Evolutionary conservation across 2,113 vertebrate species (phyloP).

Genomic region (Cromileptes altivelis): DNA sequence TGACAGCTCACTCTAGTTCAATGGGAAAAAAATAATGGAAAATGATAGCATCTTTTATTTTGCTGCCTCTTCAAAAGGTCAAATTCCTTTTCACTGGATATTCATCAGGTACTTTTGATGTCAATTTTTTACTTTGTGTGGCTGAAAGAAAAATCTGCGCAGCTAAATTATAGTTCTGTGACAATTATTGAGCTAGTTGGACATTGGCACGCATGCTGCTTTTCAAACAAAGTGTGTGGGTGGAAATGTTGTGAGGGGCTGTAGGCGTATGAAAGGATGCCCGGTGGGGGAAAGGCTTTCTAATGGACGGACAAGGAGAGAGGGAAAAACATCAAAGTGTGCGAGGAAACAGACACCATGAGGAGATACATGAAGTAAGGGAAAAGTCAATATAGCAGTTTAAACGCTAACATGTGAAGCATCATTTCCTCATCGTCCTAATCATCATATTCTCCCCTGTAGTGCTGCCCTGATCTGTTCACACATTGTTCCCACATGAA

Average conservation of each 20-base stretch:
- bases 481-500: too few relatives aligned
- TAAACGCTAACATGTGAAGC: background rate
- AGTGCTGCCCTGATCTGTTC: constrained; percentile 36
- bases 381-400: background rate
- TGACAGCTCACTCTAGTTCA: constrained; percentile 58
- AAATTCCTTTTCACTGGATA: background rate
- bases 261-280: constrained; percentile 51
- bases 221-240: constrained; percentile 51
- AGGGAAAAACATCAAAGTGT: constrained; percentile 16
- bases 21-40: background rate
- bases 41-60: constrained; percentile 41
- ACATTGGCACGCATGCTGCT: constrained; percentile 48
- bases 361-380: constrained; percentile 1
- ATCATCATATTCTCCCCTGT: background rate
- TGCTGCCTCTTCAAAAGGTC: background rate
- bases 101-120: constrained; percentile 6
- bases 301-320: constrained; percentile 30
- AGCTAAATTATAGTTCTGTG: constrained; percentile 37
- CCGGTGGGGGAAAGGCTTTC: constrained; percentile 34
- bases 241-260: constrained; percentile 54
- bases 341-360: constrained; percentile 8
- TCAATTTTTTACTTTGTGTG: constrained; percentile 1
- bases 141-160: background rate
- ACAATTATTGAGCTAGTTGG: constrained; percentile 37
- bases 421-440: background rate